These are phyloP conservation scores for Ataeniobius toweri DNA, from an alignment of 2,797 vertebrate genomes.

Conservation along the genomic window DNA sequence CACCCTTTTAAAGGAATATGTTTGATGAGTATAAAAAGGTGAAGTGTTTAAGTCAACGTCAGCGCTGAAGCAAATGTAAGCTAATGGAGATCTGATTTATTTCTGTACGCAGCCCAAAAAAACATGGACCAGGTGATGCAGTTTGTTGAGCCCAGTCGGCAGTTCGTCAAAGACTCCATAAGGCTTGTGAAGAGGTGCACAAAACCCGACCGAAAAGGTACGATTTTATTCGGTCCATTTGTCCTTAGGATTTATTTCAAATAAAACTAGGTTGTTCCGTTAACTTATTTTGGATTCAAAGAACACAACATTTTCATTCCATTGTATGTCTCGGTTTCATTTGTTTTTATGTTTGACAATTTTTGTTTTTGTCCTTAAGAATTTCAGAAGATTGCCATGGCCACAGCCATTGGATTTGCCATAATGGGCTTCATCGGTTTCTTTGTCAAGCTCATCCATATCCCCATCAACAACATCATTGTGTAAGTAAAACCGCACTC, in stretches of 20 bases:
- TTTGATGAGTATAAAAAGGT: neutral
- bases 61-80: constrained; percentile 19
- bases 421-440: constrained; percentile 99
- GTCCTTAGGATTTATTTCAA: neutral
- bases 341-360: neutral
- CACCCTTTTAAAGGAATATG: neutral
- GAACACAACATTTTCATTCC: neutral
- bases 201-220: constrained; percentile 98
- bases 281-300: neutral
- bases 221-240: fast-evolving
- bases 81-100: neutral
- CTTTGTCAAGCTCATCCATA: constrained; percentile 98
- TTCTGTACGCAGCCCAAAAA: constrained; percentile 29
- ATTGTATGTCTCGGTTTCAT: neutral
- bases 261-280: neutral
- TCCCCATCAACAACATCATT: constrained; percentile 99
- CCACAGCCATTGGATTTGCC: constrained; percentile 98
- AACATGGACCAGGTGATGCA: constrained; percentile 98
- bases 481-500: constrained; percentile 84
- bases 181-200: constrained; percentile 97
- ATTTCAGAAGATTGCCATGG: constrained; percentile 99
- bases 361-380: constrained; percentile 73
- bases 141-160: constrained; percentile 95
- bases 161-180: constrained; percentile 98
- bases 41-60: constrained; percentile 41